These are phyloP conservation scores for Myotis brandtii DNA, from an alignment of 2,113 vertebrate genomes.

Conservation along the genomic window DNA sequence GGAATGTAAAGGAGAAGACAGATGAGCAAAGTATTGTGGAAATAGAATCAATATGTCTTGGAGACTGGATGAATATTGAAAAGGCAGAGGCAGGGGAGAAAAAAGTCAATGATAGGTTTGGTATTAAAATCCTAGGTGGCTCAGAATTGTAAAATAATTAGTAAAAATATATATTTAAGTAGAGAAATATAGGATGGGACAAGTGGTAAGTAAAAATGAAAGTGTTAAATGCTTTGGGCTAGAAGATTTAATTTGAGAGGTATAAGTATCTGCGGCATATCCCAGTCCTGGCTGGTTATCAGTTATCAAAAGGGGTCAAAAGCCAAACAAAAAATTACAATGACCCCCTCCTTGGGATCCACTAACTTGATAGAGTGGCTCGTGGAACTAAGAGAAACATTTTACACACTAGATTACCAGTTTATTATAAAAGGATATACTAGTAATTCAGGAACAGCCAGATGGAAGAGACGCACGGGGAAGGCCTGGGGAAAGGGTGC, in stretches of 20 bases:
- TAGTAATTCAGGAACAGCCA: not conserved
- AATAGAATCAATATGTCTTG: slow-evolving; percentile 5
- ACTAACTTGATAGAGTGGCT: not conserved
- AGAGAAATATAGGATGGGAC: not conserved
- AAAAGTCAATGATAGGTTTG: not conserved
- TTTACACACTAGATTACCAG: not conserved
- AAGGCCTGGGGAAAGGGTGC: not conserved
- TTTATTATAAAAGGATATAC: not conserved
- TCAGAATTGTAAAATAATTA: not conserved
- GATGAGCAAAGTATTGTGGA: not conserved
- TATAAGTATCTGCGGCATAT: accelerated
- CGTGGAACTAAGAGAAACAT: not conserved
- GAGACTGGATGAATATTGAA: not conserved
- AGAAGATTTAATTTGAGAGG: not conserved
- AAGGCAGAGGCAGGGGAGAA: not conserved
- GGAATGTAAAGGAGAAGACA: not conserved
- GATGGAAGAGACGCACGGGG: not conserved
- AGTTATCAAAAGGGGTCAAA: not conserved
- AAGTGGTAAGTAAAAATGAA: not conserved
- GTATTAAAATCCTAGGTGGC: not conserved
- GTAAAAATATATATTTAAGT: not conserved
- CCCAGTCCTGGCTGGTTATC: not conserved
- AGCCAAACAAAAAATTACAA: not conserved
- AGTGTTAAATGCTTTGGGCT: not conserved
- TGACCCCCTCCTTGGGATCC: not conserved